A percentile compares a stretch with the other conserved stretches of the same genome.
Evolutionary conservation across 2,113 vertebrate species (phyloP).

Genomic region (Syngnathus typhle): DNA sequence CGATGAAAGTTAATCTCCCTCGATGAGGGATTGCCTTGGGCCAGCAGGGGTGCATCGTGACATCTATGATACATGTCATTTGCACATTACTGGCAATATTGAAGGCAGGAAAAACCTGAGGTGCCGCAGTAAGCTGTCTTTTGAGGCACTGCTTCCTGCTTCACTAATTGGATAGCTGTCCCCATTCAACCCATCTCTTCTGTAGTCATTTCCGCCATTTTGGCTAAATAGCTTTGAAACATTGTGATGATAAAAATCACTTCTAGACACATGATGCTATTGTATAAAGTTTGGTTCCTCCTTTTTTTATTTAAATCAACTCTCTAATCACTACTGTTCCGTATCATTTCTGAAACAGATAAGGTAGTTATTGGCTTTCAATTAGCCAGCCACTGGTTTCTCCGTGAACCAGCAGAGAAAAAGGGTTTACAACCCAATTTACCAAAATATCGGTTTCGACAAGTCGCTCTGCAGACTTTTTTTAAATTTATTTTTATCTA

Average conservation of each 20-base stretch:
- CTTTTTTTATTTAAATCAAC: neutral
- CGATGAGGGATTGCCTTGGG: conserved; percentile 43
- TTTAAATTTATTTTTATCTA: neutral
- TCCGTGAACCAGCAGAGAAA: conserved; percentile 26
- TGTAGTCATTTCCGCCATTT: conserved; percentile 44
- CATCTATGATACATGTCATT: conserved; percentile 54
- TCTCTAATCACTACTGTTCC: conserved; percentile 18
- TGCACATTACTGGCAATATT: conserved; percentile 59
- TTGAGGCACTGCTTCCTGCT: conserved; percentile 39
- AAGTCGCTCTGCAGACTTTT: conserved; percentile 18
- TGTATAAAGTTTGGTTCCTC: conserved; percentile 19
- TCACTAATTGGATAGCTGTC: conserved; percentile 58
- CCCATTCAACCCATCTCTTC: conserved; percentile 47
- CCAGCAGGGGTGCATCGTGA: conserved; percentile 42
- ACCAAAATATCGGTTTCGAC: conserved; percentile 21
- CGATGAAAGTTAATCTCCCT: conserved; percentile 39
- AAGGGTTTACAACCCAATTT: conserved; percentile 34
- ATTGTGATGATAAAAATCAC: conserved; percentile 41
- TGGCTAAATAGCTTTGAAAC: conserved; percentile 35
- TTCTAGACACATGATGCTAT: conserved; percentile 13
- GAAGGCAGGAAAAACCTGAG: conserved; percentile 39
- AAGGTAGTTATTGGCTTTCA: conserved; percentile 41
- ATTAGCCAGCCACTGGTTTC: conserved; percentile 37
- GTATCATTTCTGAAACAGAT: conserved; percentile 27
- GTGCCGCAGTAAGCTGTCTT: conserved; percentile 43